phyloP scores from a whole-genome alignment of 1,140 invertebrate genomes.

The Bombus affinis region DNA sequence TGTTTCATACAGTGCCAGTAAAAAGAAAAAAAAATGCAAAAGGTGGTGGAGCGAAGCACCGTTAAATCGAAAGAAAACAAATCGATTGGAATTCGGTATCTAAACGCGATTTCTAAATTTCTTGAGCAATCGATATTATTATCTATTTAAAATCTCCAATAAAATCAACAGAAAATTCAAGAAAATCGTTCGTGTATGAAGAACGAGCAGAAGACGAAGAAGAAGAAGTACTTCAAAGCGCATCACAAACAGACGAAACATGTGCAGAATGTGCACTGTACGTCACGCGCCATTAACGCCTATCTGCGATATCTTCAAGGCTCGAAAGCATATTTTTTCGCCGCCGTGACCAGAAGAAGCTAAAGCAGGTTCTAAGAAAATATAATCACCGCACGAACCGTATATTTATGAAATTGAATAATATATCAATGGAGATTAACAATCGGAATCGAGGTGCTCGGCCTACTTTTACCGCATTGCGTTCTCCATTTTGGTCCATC shows the following conservation, averaged over 20 bases:
- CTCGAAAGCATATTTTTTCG: slow-evolving; percentile 14
- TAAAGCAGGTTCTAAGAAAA: background rate
- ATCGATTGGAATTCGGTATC: background rate
- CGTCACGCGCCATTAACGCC: slow-evolving; percentile 39
- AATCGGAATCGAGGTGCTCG: background rate
- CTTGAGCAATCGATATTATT: background rate
- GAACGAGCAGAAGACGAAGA: background rate
- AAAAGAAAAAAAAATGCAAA: background rate
- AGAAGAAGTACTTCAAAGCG: background rate
- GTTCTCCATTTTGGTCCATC: background rate
- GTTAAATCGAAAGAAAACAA: background rate
- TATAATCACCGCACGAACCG: background rate
- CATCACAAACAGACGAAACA: slow-evolving; percentile 12
- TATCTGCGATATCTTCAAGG: slow-evolving; percentile 35
- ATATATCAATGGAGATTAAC: slow-evolving; percentile 11
- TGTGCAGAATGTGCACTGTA: background rate
- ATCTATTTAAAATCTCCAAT: background rate
- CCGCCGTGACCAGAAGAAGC: background rate
- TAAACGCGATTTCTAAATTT: slow-evolving; percentile 22
- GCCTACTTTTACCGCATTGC: background rate
- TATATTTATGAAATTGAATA: background rate
- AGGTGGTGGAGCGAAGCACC: background rate
- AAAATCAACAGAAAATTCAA: background rate
- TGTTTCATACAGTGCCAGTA: no score
- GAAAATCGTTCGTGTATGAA: background rate